Conservation (phyloP, 2,113 vertebrate genomes). For the Indicator indicator region DNA sequence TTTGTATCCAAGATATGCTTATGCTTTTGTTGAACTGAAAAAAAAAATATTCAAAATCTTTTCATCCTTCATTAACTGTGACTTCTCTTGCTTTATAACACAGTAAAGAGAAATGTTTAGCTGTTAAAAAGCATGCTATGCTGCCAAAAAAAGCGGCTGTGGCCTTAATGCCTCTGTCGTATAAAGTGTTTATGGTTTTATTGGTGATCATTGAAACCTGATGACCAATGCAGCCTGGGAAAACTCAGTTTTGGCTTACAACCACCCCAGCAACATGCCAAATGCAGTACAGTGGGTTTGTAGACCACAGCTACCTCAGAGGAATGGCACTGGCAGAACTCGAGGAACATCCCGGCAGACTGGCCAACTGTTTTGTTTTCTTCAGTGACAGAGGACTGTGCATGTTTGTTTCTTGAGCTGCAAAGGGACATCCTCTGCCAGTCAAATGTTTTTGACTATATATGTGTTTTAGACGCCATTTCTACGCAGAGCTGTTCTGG, state of each 20-base stretch:
- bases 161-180: neutral
- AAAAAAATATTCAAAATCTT: neutral
- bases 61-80: neutral
- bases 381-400: neutral
- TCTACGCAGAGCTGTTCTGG: neutral
- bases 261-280: neutral
- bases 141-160: neutral
- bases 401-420: neutral
- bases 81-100: neutral
- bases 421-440: neutral
- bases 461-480: neutral
- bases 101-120: neutral
- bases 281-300: neutral
- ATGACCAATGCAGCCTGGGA: neutral
- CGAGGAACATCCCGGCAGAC: neutral
- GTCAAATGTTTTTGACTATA: neutral
- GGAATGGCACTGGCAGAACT: neutral
- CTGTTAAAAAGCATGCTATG: neutral
- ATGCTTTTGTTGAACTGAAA: neutral
- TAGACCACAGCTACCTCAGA: neutral
- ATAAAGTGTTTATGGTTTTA: neutral
- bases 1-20: slow-evolving; percentile 18
- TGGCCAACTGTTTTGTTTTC: neutral
- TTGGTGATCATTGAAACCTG: neutral
- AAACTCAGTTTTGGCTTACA: neutral